phyloP scores from a whole-genome alignment of 35 echinoderm and acorn worm species.

The Lytechinus pictus region DNA sequence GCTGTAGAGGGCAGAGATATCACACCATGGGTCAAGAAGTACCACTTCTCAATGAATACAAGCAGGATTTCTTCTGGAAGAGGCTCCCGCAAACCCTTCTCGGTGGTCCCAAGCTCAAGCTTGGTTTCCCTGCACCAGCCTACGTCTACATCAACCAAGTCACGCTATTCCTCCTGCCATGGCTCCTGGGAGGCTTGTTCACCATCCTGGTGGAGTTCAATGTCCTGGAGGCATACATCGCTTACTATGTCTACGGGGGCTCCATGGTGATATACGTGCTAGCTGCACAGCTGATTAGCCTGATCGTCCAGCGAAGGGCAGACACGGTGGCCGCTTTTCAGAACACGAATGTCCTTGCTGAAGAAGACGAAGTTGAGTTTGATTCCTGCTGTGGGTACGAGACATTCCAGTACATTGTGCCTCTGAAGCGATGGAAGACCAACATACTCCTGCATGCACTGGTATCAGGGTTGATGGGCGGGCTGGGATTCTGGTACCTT shows the following conservation, averaged over 20 bases:
- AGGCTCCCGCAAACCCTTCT: constrained; percentile 81
- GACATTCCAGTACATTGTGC: constrained; percentile 79
- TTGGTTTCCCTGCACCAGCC: constrained; percentile 72
- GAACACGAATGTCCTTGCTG: constrained; percentile 75
- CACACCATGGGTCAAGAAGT: constrained; percentile 65
- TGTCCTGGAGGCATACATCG: constrained; percentile 27
- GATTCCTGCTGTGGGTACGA: constrained; percentile 72
- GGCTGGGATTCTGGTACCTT: constrained; percentile 81
- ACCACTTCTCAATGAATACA: constrained; percentile 89
- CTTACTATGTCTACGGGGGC: constrained; percentile 60
- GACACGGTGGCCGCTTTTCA: constrained; percentile 35
- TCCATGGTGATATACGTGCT: constrained; percentile 59
- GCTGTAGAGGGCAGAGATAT: neutral
- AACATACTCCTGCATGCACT: constrained; percentile 87
- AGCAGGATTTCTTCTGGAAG: constrained; percentile 86
- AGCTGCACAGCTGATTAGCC: constrained; percentile 61
- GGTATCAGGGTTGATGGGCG: constrained; percentile 74
- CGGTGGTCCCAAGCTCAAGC: constrained; percentile 80
- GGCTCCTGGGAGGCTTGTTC: constrained; percentile 78
- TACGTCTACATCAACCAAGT: constrained; percentile 90
- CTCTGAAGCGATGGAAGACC: constrained; percentile 82
- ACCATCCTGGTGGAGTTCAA: constrained; percentile 73
- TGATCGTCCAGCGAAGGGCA: constrained; percentile 61
- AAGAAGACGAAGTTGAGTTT: constrained; percentile 98
- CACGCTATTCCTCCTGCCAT: constrained; percentile 79